phyloP scores from a whole-genome alignment of 2,797 vertebrate genomes.

The Trichosurus vulpecula region DNA sequence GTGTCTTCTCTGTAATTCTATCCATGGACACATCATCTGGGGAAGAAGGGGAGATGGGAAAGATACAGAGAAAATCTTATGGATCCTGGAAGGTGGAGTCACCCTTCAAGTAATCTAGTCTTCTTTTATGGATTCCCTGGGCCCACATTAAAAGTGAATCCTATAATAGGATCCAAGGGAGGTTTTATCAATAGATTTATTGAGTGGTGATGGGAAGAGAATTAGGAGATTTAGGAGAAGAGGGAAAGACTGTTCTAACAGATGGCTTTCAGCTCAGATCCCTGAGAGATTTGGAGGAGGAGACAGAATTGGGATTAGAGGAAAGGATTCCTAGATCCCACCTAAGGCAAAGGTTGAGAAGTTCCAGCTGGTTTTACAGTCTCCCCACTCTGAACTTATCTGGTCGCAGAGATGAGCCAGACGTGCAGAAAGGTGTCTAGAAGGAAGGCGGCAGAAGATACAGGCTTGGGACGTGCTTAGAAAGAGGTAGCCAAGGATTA shows the following conservation, averaged over 20 bases:
- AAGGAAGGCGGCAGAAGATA: conserved; percentile 68
- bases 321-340: conserved; percentile 32
- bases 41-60: not conserved
- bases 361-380: conserved; percentile 45
- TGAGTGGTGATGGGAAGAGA: not conserved
- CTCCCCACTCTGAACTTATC: conserved; percentile 40
- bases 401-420: conserved; percentile 64
- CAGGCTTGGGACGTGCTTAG: conserved; percentile 59
- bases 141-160: not conserved
- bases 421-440: conserved; percentile 59
- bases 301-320: not conserved
- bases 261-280: not conserved
- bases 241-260: not conserved
- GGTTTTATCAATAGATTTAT: not conserved
- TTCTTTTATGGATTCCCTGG: not conserved
- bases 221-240: not conserved
- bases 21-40: conserved; percentile 75
- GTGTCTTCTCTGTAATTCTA: conserved; percentile 78
- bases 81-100: not conserved
- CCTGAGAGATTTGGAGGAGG: not conserved
- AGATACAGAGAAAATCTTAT: not conserved
- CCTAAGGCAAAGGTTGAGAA: conserved; percentile 76
- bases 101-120: not conserved
- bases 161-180: not conserved
- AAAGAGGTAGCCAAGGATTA: conserved; percentile 31